Conservation (phyloP, 1,140 invertebrate genomes). For the Lethocerus indicus region DNA sequence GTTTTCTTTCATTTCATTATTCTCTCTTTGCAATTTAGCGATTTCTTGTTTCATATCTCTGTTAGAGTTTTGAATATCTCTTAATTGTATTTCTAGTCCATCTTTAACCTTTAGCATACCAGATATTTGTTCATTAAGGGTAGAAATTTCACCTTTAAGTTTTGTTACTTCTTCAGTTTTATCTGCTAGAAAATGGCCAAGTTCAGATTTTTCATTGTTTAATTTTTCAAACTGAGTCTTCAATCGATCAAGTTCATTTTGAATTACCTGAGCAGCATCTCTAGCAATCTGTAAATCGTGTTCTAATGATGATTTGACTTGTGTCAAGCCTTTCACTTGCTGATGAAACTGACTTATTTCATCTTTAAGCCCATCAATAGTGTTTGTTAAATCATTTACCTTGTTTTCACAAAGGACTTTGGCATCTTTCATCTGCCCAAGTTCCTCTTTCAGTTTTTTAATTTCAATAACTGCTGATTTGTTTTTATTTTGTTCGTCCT, state of each 20-base stretch:
- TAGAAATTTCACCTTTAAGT: background rate
- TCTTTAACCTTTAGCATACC: conserved; percentile 5
- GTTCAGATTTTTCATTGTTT: background rate
- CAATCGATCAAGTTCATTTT: background rate
- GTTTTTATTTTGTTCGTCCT: background rate
- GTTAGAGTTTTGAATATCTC: background rate
- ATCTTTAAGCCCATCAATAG: background rate
- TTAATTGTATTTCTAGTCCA: conserved; percentile 1
- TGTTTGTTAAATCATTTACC: background rate
- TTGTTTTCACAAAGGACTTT: background rate
- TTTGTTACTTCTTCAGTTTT: background rate
- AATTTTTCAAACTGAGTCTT: background rate
- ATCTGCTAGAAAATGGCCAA: background rate
- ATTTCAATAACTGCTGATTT: too few species aligned
- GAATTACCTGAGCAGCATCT: background rate
- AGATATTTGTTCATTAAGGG: conserved; percentile 7
- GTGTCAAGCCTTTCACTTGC: background rate
- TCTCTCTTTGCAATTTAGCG: conserved; percentile 2
- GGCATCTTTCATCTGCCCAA: background rate
- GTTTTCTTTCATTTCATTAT: conserved; percentile 1
- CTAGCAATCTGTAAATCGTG: background rate
- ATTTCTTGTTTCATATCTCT: background rate
- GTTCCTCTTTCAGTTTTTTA: background rate
- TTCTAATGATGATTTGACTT: background rate
- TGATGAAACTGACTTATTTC: background rate